Percentiles rank a stretch among this genome's conserved stretches.
Conservation (phyloP, 2,797 vertebrate genomes). For the Luscinia megarhynchos region DNA sequence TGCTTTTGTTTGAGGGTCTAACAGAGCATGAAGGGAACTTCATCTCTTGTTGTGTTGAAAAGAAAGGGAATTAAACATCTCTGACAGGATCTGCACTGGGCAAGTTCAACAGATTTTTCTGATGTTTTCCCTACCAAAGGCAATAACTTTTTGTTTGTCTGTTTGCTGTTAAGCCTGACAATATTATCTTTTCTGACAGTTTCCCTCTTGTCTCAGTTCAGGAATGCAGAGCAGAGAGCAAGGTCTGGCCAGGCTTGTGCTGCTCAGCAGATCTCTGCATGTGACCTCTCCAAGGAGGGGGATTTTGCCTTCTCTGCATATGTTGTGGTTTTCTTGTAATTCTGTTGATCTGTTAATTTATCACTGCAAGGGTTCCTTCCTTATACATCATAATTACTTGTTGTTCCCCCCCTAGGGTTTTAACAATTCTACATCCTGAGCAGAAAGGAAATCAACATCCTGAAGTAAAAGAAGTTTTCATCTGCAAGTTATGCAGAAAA, state of each 20-base stretch:
- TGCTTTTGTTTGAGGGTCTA: background rate
- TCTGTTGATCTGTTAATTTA: background rate
- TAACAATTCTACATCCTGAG: background rate
- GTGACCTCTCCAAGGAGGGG: background rate
- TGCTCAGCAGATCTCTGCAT: background rate
- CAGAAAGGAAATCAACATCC: background rate
- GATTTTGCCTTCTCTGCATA: background rate
- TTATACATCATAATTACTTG: background rate
- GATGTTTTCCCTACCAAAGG: background rate
- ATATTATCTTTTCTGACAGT: background rate
- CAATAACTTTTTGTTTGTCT: background rate
- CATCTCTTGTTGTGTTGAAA: background rate
- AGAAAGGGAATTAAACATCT: background rate
- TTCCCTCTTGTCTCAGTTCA: background rate
- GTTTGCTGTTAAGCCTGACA: background rate
- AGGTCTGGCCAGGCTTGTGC: background rate
- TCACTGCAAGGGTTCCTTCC: background rate
- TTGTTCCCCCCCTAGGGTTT: fast-evolving
- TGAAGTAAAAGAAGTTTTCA: background rate
- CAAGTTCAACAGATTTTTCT: background rate
- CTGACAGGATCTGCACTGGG: background rate
- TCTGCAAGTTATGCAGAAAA: background rate
- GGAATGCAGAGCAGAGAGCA: background rate
- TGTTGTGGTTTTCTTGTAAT: background rate
- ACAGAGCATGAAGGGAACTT: background rate